Evolutionary conservation across 1,140 invertebrate genomes (phyloP).

Genomic region (Drosophila dunni): DNA sequence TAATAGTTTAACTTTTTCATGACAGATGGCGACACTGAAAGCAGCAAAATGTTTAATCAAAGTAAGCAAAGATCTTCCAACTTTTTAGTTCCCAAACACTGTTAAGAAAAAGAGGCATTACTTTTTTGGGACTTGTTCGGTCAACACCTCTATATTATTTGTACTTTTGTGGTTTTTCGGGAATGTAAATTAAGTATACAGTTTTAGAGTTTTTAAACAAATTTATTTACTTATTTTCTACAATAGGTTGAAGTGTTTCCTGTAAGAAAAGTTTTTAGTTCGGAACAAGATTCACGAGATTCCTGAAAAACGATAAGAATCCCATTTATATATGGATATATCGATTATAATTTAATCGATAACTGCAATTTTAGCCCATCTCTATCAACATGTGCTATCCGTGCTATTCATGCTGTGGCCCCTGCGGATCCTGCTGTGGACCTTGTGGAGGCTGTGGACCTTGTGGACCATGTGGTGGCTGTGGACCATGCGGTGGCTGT

Average conservation of each 20-base stretch:
- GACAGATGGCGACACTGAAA: too few species aligned
- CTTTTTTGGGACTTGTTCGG: not conserved
- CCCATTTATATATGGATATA: not conserved
- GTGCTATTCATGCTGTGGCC: not conserved
- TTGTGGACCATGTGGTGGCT: conserved; percentile 11
- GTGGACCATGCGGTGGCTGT: not conserved
- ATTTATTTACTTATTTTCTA: not conserved
- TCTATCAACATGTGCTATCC: conserved; percentile 10
- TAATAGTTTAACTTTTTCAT: too few species aligned
- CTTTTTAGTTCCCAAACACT: not conserved
- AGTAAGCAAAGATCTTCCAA: not conserved
- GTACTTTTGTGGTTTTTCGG: conserved; percentile 10
- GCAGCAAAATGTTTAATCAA: not conserved
- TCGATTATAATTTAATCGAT: too few species aligned
- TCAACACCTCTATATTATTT: conserved; percentile 7
- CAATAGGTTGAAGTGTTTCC: conserved; percentile 9
- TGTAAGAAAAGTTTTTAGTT: not conserved
- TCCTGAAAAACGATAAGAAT: not conserved
- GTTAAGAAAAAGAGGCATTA: not conserved
- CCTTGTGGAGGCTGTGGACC: not conserved
- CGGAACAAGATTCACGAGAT: not conserved
- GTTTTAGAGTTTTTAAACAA: not conserved
- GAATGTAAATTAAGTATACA: not conserved
- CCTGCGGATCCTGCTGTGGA: not conserved
- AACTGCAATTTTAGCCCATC: not conserved